Evolutionary conservation across 2,797 vertebrate genomes (phyloP), one percentile per base, ranked within the genome.

Genomic region (Stomatorhinus walkeri): DNA sequence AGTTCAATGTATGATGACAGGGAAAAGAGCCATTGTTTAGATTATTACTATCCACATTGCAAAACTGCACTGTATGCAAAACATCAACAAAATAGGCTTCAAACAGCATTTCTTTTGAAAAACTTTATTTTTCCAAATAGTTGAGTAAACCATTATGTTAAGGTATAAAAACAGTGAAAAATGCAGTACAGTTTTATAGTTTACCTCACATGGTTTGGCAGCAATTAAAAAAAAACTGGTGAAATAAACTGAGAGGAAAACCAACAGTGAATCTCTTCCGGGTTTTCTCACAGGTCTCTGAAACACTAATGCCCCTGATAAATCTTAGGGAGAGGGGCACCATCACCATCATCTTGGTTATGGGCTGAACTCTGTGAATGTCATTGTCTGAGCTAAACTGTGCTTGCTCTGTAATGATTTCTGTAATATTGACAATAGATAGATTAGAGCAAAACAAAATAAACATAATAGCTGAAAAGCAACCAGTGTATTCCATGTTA

Each of bases 161-260:
- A 87, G 72, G 72, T 88, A 88, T 87, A 88, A 90, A 90, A 86
- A 72, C 24, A 36, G 43, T 40, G 24, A 68, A 88, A 49, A 89
- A 87, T 28, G 40, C 22, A 54, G 86, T 43, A 87, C 28, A 28
- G 59, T 16, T 32, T 87, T 46, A 51, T 46, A 85, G 6, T 48
- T 87, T 68, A 56, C 40, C 87, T 43, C 40, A 68, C 8, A 28
- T 64, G 52, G 8, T 48, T 87, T 87, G 59, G 40, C 6, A 86
- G 28, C 46, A 52, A 76, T 28, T 10, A 28, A 49, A 32, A 22
- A 19, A 87, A 32, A 12, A n/a, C 40, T 61, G 7, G 87, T 48
- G 22, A 68, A n/a, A 49, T 22, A 36, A 43, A 48, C 3, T 8
- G 9, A n/a, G 12, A 68, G 36, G 36, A 46, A 87, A 36, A 76